Conservation (phyloP, 2,113 vertebrate genomes). For the Marmota flaviventris region DNA sequence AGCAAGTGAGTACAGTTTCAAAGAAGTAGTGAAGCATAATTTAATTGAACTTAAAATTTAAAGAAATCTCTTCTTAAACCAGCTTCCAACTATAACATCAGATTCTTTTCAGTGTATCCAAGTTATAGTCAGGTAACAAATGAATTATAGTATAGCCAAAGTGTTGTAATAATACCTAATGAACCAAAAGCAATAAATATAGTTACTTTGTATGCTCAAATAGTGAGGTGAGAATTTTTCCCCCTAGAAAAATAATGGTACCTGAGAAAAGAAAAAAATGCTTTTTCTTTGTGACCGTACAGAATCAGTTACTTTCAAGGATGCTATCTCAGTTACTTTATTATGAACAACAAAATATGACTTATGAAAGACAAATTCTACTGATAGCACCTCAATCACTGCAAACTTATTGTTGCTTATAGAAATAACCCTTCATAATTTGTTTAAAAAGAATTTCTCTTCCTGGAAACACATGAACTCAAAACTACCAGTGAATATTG, state of each 20-base stretch:
- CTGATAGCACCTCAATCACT: not conserved
- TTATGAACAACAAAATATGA: not conserved
- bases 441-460: not conserved
- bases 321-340: not conserved
- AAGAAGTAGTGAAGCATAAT: constrained; percentile 26
- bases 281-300: not conserved
- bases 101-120: not conserved
- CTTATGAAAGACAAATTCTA: constrained; percentile 29
- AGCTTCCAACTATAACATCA: not conserved
- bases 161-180: not conserved
- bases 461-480: not conserved
- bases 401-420: not conserved
- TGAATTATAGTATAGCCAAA: not conserved
- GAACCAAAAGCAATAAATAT: not conserved
- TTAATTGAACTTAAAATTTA: constrained; percentile 1
- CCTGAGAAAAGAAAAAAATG: not conserved
- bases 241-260: not conserved
- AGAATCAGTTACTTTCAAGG: not conserved
- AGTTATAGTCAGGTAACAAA: not conserved
- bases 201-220: not conserved
- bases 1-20: constrained; percentile 5
- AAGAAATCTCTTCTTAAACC: not conserved
- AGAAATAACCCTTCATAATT: not conserved
- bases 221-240: not conserved
- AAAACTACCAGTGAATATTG: not conserved